Base-by-base conservation (phyloP, 2,888 invertebrate species). In the Synanthedon formicaeformis region DNA sequence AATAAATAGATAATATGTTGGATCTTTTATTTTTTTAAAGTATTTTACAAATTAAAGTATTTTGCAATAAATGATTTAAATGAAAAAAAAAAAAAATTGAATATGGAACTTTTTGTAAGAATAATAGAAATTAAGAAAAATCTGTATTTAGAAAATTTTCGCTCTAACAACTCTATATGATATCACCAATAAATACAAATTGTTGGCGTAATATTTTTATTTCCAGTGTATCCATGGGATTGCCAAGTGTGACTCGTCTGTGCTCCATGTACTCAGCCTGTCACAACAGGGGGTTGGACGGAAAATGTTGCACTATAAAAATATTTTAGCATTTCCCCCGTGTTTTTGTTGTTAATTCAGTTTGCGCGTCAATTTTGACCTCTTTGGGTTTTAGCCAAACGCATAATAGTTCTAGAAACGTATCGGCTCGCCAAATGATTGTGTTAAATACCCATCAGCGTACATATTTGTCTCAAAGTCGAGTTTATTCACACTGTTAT, bases 211-310 rank as follows among this genome's bases (percentile, higher is more conserved):
- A 73, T 72, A 75, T 75, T 72, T 76, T 73, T 73, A 73, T 76
- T 73, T 69, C 61, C 58, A 66, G 65, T 64, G 66, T 67, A 65
- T 65, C 66, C 68, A 66, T 67, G 67, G 66, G 67, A 66, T 71
- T 76, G 77, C 75, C 77, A 77, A 75, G 66, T 67, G 61, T 66
- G 62, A 63, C 61, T 65, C 73, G 74, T 75, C 76, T 74, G 77
- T 71, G 70, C 71, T 67, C 54, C 53, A 58, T 50, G 59, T 58
- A 53, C 58, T 55, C 54, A 59, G 62, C 62, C 57, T 56, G 62
- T 59, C 64, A 57, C 65, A 60, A 58, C 57, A 54, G 60, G 60
- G 62, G 62, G 59, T 53, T 57, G 57, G 56, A 55, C 56, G 63
- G 57, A 62, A 65, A 66, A 69, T 65, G 68, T 64, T 68, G 64